Evolutionary conservation across 2,888 invertebrate genomes (phyloP), one percentile per base, ranked within the genome.

Genomic region (Lydus trimaculatus): DNA sequence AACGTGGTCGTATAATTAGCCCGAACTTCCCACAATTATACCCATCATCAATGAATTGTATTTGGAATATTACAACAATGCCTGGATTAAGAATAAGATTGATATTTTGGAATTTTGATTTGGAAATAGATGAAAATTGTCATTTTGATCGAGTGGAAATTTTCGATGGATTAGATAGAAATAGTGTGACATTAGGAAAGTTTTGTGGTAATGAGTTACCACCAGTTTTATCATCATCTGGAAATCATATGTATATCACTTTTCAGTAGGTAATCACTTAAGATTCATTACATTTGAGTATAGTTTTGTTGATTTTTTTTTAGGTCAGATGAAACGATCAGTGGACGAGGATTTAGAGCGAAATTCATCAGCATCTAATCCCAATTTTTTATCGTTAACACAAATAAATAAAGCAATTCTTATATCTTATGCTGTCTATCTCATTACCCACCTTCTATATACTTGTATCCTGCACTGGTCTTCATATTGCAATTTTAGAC

Each of bases 11-110:
- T 66, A 97, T 20, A 90, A 94, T 52, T 89, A 94, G 76, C 94
- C 97, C 82, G 94, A 97, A 84, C 97, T 98, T 84, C 93, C 97
- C 63, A 96, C 98, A 98, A 93, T 95, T 80, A 94, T 99, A 84
- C 92, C 93, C 20, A 94, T 96, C 0, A 94, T 95, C 2, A 94
- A 96, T 7, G 79, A 96, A 97, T 82, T 99, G 99, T 84, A 94
- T 97, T 9, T 99, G 99, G 98, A 94, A 96, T 78, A 95, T 99
- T 82, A 92, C 92, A 0, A 97, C 98, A 0, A 97, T 96, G 0
- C 96, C 97, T 0, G 99, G 99, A 0, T 98, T 99, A 84, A 90
- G 98, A 58, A 94, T 99, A 72, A 96, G 96, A 86, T 86, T 99
- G 78, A 94, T 91, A 61, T 98, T 98, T 86, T 91, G 92, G 79